These are phyloP conservation scores for Drepana arcuata DNA, from an alignment of 1,140 invertebrate genomes.

Conservation along the genomic window DNA sequence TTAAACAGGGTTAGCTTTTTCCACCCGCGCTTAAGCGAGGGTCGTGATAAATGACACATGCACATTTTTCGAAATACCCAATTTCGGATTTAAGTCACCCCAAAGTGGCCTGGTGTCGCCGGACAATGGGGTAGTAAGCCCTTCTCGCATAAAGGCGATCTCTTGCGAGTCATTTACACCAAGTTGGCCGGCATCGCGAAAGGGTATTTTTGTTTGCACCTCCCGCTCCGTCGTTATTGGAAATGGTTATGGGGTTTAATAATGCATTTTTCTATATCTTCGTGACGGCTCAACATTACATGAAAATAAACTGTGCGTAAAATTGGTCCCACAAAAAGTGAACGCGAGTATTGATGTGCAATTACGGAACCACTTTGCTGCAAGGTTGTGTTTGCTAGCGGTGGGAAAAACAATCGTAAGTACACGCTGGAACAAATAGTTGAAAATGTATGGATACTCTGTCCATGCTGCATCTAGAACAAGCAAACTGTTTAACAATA, in stretches of 20 bases:
- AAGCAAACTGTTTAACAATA: too few relatives aligned
- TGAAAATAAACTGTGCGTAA: constrained; percentile 38
- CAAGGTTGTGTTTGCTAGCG: too few relatives aligned
- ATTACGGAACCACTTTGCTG: constrained; percentile 21
- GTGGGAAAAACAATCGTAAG: too few relatives aligned
- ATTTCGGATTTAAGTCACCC: constrained; percentile 74
- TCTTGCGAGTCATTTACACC: constrained; percentile 56
- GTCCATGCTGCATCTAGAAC: too few relatives aligned
- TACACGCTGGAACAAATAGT: too few relatives aligned
- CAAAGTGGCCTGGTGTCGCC: constrained; percentile 63
- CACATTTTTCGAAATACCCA: constrained; percentile 73
- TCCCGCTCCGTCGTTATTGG: constrained; percentile 34
- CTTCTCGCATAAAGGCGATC: constrained; percentile 25
- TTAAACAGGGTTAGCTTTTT: constrained; percentile 68
- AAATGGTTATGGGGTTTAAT: constrained; percentile 54
- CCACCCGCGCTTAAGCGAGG: constrained; percentile 33
- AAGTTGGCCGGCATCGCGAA: constrained; percentile 31
- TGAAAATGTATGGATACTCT: too few relatives aligned
- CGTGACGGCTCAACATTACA: constrained; percentile 30
- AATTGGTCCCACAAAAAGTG: constrained; percentile 33
- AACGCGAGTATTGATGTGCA: constrained; percentile 23
- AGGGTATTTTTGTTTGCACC: constrained; percentile 43
- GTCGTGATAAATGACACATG: constrained; percentile 73
- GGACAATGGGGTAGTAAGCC: constrained; percentile 46
- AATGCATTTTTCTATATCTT: constrained; percentile 53